Evolutionary conservation across 1,140 invertebrate species (phyloP), one percentile per base, ranked within the genome.

Genomic region (Drosophila sechellia): DNA sequence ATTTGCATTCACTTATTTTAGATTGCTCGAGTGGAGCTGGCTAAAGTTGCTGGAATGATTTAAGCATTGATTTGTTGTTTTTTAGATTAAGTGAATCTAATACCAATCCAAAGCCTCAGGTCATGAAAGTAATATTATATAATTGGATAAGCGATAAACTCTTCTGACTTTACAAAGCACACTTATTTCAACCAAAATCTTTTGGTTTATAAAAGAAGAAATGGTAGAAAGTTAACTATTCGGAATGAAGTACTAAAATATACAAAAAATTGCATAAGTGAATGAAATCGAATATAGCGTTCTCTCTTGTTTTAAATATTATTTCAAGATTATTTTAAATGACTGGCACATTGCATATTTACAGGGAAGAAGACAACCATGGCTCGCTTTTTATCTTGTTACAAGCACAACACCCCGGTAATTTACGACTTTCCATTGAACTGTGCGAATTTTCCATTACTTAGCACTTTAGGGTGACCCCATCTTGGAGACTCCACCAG

Each of bases 1-100:
- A 76, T 77, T 77, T 77, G 72, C 74, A 76, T 77, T 76, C 42
- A 76, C 56, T 76, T 76, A 69, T 61, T 69, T 77, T 76, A 50
- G 42, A 45, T 74, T 43, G 57, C 43, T 50, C 17, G 35, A 25
- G 0, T 20, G 11, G 40, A 25, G 11, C 25, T 17, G 40, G 22
- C 34, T 13, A n/a, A 17, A 50, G 39, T 20, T 50, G 40, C 6
- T n/a, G 31, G 4, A 8, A 17, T 25, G 25, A 34, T 27, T 35
- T 57, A 37, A 8, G 12, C 45, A 5, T 39, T 43, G 50, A 50
- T 43, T 52, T 54, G 57, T 74, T 22, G 55, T 8, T 46, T 46
- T 25, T n/a, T 42, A 34, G 40, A 64, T 55, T 48, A 17, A 35
- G 25, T 25, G 22, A 31, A 39, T 39, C 4, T 61, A 39, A 42